These are phyloP conservation scores for Xiphophorus hellerii DNA, from an alignment of 2,113 vertebrate genomes.

Conservation along the genomic window DNA sequence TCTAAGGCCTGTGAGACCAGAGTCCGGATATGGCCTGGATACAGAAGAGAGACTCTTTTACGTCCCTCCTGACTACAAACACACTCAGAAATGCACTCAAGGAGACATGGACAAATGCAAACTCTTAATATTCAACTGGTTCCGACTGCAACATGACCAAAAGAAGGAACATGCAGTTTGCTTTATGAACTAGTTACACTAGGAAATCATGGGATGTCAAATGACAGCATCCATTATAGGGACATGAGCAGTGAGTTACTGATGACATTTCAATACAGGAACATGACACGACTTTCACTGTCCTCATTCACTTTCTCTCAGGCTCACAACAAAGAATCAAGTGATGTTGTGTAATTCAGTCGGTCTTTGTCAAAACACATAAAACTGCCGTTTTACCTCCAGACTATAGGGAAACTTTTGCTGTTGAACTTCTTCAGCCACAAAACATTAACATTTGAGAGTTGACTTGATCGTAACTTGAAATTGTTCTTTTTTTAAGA, in stretches of 20 bases:
- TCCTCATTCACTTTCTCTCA: conserved; percentile 7
- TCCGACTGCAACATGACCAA: conserved; percentile 59
- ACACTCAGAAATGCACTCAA: conserved; percentile 26
- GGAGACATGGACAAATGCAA: conserved; percentile 51
- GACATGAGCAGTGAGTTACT: conserved; percentile 61
- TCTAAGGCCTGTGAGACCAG: conserved; percentile 69
- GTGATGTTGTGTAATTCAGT: neutral
- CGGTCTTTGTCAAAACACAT: neutral
- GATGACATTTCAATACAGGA: conserved; percentile 46
- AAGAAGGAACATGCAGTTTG: conserved; percentile 62
- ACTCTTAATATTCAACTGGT: conserved; percentile 66
- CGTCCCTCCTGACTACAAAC: conserved; percentile 44
- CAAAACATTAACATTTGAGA: neutral
- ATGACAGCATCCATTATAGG: conserved; percentile 27
- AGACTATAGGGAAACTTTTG: neutral
- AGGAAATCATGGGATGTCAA: conserved; percentile 46
- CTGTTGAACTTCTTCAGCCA: neutral
- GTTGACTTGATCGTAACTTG: too few species aligned
- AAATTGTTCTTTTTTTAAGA: neutral
- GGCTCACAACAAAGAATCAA: neutral
- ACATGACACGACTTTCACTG: conserved; percentile 45
- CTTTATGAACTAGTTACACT: conserved; percentile 45
- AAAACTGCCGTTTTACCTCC: neutral
- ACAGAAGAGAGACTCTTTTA: conserved; percentile 71
- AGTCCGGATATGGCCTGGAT: conserved; percentile 76